Evolutionary conservation across 2,888 invertebrate genomes (phyloP), one percentile per base, ranked within the genome.

Genomic region (Dolomedes plantarius): DNA sequence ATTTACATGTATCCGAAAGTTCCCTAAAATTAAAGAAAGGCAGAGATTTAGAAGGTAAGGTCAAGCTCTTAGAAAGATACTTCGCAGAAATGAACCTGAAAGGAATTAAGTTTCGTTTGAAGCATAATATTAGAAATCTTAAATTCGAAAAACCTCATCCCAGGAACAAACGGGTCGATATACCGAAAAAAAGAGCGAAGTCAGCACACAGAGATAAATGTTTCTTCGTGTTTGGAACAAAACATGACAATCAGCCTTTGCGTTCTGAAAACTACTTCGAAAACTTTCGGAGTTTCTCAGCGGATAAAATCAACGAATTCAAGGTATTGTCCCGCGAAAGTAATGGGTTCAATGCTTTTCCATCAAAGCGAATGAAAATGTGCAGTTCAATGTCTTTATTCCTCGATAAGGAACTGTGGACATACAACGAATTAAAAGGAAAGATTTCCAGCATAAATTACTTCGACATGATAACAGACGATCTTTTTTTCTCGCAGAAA

Each of bases 381-480:
- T 2, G 23, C 11, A 62, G 27, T 0, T 6, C 28, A 27, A 7
- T 27, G 27, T 7, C 23, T 2, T 11, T 62, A 28, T 23, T 11
- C 27, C 27, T 7, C 19, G 28, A 62, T 5, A 62, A 7, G 27
- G 16, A 46, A 11, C 2, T 16, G 2, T 46, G 11, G 46, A 9
- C 46, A 2, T 16, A 2, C 11, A 16, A 46, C 16, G n/a, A 46
- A 46, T 46, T 9, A 16, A 46, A 16, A 9, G 2, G 46, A 2
- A 16, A 16, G 16, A 46, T 46, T 16, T 46, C 46, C 11, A 46
- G 46, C 46, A 16, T 32, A 23, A 23, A 77, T 19, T 56, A 62
- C 27, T 78, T 78, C 11, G 36, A 78, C 5, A 32, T 5, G 27
- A 31, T 78, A 5, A 29, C 36, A 1, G 62, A 69, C 39, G 36